Evolutionary conservation across 92 coral and sea anemone species (phyloP).

Genomic region (Nematostella vectensis): DNA sequence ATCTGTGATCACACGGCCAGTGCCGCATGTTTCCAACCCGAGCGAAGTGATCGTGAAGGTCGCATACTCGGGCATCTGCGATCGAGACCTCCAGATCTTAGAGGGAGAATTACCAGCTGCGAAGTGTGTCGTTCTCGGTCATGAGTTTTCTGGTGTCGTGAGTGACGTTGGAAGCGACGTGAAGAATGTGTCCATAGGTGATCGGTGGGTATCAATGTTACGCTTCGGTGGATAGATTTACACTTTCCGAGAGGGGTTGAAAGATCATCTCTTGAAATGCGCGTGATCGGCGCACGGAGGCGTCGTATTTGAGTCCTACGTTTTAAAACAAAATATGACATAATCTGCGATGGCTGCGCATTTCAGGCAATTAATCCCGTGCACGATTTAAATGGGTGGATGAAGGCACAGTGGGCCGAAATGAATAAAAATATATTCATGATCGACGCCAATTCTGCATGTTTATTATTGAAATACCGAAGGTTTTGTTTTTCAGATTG

Average conservation of each 20-base stretch:
- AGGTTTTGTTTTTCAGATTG: no score
- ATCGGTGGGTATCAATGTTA: constrained; percentile 57
- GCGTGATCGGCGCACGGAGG: neutral
- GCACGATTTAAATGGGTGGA: no score
- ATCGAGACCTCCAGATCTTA: constrained; percentile 61
- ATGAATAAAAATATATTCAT: no score
- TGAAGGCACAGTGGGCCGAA: no score
- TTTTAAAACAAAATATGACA: no score
- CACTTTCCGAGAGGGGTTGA: no score
- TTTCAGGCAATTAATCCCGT: no score
- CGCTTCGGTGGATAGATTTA: no score
- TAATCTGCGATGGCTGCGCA: no score
- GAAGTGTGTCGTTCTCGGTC: constrained; percentile 84
- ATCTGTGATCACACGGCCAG: constrained; percentile 88
- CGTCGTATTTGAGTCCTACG: no score
- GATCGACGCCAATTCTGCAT: no score
- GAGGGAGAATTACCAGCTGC: constrained; percentile 80
- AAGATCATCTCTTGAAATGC: neutral
- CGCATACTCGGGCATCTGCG: constrained; percentile 83
- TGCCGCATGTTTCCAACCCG: constrained; percentile 78
- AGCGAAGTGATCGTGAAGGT: constrained; percentile 87
- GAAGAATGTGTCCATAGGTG: constrained; percentile 75
- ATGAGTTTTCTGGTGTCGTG: constrained; percentile 91
- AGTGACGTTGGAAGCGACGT: constrained; percentile 88
- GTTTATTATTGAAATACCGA: no score